phyloP scores from a whole-genome alignment of 2,113 vertebrate genomes.

The Rhinopomastus cyanomelas region DNA sequence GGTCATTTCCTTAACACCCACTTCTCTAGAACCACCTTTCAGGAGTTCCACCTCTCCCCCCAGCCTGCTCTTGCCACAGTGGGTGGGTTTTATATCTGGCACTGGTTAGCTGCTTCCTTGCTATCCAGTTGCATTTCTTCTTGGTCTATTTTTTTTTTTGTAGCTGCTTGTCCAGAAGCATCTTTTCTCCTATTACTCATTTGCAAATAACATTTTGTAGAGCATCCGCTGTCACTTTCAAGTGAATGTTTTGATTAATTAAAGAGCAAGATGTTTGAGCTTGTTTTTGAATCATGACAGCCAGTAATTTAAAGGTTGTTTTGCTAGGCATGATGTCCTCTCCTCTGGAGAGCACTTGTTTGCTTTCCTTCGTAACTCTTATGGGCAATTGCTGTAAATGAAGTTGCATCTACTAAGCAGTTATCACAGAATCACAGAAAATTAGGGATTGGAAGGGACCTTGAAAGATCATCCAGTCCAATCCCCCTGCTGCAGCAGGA shows the following conservation, averaged over 20 bases:
- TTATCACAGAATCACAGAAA: no score
- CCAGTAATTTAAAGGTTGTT: background rate
- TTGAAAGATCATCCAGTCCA: no score
- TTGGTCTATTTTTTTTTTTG: background rate
- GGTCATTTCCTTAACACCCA: no score
- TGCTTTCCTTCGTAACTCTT: background rate
- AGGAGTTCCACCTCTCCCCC: no score
- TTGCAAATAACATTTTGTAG: background rate
- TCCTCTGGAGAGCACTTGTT: background rate
- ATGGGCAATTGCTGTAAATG: background rate
- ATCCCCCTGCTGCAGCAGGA: no score
- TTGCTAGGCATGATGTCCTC: background rate
- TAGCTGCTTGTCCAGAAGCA: background rate
- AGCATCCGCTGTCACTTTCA: background rate
- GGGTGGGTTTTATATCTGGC: background rate
- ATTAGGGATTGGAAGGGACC: no score
- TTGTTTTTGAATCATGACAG: background rate
- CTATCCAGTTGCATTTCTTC: background rate
- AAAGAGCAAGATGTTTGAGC: background rate
- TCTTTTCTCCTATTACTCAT: background rate
- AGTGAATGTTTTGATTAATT: background rate
- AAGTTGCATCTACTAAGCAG: background rate
- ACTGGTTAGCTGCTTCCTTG: background rate
- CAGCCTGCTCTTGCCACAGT: background rate
- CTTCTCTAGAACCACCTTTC: no score